Base-by-base conservation (phyloP, 2,113 vertebrate species). In the Lontra canadensis region DNA sequence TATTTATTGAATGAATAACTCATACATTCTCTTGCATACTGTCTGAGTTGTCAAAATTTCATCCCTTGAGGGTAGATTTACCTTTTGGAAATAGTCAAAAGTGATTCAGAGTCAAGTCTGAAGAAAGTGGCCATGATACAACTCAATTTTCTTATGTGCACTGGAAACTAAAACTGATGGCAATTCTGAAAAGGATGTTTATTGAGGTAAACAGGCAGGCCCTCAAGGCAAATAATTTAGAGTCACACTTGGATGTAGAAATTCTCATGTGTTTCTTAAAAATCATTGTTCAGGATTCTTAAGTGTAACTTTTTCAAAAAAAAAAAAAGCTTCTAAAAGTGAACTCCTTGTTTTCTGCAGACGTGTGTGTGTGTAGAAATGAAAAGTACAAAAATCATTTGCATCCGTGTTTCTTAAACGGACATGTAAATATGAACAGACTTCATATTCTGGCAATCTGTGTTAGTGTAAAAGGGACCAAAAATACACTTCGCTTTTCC, bases 1-100 rank as follows among this genome's bases (percentile, higher is more conserved):
- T 67, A 93, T 80, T 94, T 90, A 90, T 1, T 93, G 81, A 85
- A 57, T 82, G n/a, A 76, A 85, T 93, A 92, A 82, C 36, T 57
- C 84, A 74, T 49, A 63, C 14, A 23, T 67, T 79, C 42, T 74
- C 76, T 34, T 57, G 86, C 36, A 71, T 31, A 76, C 5, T 57
- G 55, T 55, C 71, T 49, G 20, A 85, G 78, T 73, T 34, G 69
- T 73, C 86, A 83, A 78, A 92, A 63, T 93, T 83, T 76, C 42
- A 85, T 84, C 63, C 85, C 96, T 47, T 91, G 63, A 88, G 57
- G 44, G n/a, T n/a, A 73, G 83, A 61, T 67, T 80, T 93, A 80
- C 55, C 36, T 89, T 94, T 71, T 80, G 25, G 86, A 91, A 88
- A 39, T 17, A 90, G 79, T 86, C 47, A 94, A 44, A 97, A 82